Conservation (phyloP, 1,140 invertebrate species). For the Dendroctonus valens region DNA sequence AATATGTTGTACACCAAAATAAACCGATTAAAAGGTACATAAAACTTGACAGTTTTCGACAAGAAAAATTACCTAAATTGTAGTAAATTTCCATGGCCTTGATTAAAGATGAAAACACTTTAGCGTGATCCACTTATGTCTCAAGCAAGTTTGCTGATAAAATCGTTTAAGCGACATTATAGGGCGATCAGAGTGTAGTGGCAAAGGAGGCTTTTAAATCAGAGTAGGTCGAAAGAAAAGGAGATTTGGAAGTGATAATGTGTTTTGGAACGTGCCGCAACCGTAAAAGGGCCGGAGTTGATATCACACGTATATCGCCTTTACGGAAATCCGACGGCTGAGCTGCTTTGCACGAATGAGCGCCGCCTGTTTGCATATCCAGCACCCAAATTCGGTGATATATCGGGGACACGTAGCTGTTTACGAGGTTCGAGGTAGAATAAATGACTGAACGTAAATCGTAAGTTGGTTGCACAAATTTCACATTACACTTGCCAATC, state of each 20-base stretch:
- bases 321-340: conserved; percentile 46
- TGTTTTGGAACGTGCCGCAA: conserved; percentile 35
- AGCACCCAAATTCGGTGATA: conserved; percentile 37
- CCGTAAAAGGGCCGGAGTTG: conserved; percentile 38
- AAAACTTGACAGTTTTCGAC: no score
- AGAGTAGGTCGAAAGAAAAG: conserved; percentile 20
- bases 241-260: conserved; percentile 33
- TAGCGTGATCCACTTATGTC: no score
- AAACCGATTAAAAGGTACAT: no score
- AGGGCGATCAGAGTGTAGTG: neutral
- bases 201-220: conserved; percentile 2
- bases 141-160: no score
- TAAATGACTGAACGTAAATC: neutral
- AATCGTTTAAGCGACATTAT: no score
- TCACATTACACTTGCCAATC: neutral
- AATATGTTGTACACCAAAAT: no score
- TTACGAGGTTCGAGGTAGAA: neutral
- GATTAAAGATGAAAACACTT: no score
- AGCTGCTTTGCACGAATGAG: conserved; percentile 42
- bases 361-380: conserved; percentile 44
- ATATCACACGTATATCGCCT: conserved; percentile 50
- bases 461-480: neutral
- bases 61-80: no score
- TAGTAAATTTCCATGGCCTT: no score
- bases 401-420: conserved; percentile 16